Evolutionary conservation across 2,797 vertebrate genomes (phyloP).

Genomic region (Holocentrus rufus): DNA sequence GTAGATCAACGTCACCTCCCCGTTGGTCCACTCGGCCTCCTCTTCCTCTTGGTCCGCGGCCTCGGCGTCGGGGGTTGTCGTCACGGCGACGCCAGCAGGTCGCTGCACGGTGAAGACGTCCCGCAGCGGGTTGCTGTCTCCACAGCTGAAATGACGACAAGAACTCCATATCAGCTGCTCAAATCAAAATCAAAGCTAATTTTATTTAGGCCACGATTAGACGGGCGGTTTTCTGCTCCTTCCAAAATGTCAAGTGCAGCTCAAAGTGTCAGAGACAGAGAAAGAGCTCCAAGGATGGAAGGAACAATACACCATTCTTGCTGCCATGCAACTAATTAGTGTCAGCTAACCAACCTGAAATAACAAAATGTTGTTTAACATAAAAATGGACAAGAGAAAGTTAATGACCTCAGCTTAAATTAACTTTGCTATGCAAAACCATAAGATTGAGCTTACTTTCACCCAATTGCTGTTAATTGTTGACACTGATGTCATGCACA

Average conservation of each 20-base stretch:
- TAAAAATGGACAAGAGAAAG: no score
- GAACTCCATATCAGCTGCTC: background rate
- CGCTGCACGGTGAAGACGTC: conserved; percentile 87
- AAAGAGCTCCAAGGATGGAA: no score
- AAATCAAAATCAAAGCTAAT: conserved; percentile 4
- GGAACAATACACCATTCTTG: no score
- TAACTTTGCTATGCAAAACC: no score
- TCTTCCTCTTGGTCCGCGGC: conserved; percentile 7
- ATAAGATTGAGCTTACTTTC: no score
- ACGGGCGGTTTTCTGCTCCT: no score
- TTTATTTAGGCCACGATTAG: no score
- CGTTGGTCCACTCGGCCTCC: conserved; percentile 10
- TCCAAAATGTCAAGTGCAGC: no score
- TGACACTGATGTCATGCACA: no score
- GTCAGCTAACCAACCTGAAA: background rate
- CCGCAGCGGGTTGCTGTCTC: conserved; percentile 87
- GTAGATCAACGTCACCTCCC: conserved; percentile 82
- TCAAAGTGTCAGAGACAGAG: no score
- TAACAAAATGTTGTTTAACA: background rate
- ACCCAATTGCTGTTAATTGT: no score
- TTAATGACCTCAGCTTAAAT: no score
- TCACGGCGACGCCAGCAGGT: conserved; percentile 44
- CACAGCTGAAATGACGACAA: conserved; percentile 79
- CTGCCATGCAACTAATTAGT: background rate
- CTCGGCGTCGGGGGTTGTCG: background rate